Evolutionary conservation across 2,113 vertebrate genomes (phyloP).

Genomic region (Anhinga anhinga): DNA sequence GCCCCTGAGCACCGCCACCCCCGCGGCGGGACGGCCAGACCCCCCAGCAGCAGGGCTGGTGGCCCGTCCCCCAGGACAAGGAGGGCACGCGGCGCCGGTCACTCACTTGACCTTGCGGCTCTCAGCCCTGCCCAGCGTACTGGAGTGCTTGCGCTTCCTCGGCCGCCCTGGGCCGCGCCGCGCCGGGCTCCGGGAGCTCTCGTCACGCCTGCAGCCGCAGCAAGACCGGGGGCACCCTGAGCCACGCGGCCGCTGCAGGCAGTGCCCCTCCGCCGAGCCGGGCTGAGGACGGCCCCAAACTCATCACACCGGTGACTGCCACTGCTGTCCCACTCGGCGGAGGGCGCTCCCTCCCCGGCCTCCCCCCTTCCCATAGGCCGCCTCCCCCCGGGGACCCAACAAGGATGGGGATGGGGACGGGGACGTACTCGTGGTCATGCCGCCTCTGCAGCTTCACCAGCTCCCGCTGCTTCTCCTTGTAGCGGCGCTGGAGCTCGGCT

Average conservation of each 20-base stretch:
- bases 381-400: too few species aligned
- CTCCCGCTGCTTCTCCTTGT: conserved; percentile 95
- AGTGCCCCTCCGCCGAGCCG: neutral
- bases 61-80: neutral
- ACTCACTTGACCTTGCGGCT: conserved; percentile 91
- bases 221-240: neutral
- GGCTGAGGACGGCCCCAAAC: neutral
- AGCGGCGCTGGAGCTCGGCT: conserved; percentile 90
- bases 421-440: too few species aligned
- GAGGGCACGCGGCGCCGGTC: neutral
- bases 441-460: conserved; percentile 90
- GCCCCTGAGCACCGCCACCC: neutral
- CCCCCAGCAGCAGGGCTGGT: neutral
- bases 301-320: neutral
- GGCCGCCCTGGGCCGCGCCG: conserved; percentile 91
- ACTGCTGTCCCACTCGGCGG: neutral
- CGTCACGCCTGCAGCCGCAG: conserved; percentile 83
- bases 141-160: conserved; percentile 85
- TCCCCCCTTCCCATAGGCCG: neutral
- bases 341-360: neutral
- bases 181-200: conserved; percentile 90
- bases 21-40: accelerated
- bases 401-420: neutral
- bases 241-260: neutral
- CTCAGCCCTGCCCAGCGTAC: conserved; percentile 70